Percentiles rank a stretch among this genome's conserved stretches.
Evolutionary conservation across 2,888 invertebrate genomes (phyloP).

Genomic region (Apomyelois bistriatella): DNA sequence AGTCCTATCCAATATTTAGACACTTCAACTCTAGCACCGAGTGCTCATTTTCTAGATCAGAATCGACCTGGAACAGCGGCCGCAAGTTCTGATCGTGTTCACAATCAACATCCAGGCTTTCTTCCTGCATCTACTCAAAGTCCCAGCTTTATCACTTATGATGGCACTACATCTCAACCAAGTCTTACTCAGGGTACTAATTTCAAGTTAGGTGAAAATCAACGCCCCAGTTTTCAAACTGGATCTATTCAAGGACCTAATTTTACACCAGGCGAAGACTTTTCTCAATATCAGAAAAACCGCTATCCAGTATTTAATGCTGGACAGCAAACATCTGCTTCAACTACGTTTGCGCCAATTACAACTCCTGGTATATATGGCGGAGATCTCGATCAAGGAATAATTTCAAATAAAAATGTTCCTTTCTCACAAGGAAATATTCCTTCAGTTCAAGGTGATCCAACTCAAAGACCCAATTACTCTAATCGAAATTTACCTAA

Average conservation of each 20-base stretch:
- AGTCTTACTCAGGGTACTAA: background rate
- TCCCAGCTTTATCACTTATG: background rate
- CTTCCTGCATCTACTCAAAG: background rate
- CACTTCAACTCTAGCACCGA: background rate
- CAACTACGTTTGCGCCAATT: constrained; percentile 5
- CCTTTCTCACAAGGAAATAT: background rate
- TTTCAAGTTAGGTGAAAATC: background rate
- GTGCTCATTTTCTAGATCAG: background rate
- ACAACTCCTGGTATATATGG: constrained; percentile 3
- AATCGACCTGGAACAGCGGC: background rate
- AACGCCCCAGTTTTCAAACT: background rate
- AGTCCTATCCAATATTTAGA: constrained; percentile 5
- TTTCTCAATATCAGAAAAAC: constrained; percentile 2
- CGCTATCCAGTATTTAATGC: constrained; percentile 7
- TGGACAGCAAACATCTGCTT: constrained; percentile 5
- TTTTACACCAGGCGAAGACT: background rate
- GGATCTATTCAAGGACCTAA: background rate
- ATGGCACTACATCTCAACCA: background rate
- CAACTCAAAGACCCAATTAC: background rate
- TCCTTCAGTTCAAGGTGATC: background rate
- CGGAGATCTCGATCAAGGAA: background rate
- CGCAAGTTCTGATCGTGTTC: background rate
- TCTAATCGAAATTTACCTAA: background rate
- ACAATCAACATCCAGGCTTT: background rate
- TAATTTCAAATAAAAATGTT: background rate